Evolutionary conservation across 2,888 invertebrate species (phyloP).

Genomic region (Meandrusa payeni): DNA sequence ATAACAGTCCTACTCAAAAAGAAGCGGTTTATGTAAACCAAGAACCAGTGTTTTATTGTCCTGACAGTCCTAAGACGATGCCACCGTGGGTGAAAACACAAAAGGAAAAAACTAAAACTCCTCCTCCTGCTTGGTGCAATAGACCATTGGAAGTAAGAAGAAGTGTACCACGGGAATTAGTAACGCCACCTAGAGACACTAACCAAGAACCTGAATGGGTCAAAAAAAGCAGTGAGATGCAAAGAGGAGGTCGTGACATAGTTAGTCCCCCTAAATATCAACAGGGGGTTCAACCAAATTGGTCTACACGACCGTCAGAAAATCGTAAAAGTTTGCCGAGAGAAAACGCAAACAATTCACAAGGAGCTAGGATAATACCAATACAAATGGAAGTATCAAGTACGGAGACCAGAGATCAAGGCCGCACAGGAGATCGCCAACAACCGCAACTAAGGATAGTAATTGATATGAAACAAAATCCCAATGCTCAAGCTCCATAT

Average conservation of each 20-base stretch:
- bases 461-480: constrained; percentile 65
- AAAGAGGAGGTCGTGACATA: constrained; percentile 59
- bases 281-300: constrained; percentile 62
- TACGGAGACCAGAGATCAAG: constrained; percentile 54
- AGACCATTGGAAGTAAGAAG: constrained; percentile 62
- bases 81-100: constrained; percentile 73
- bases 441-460: constrained; percentile 70
- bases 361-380: constrained; percentile 81
- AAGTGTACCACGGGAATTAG: constrained; percentile 59
- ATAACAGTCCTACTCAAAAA: constrained; percentile 53
- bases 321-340: constrained; percentile 69
- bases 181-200: constrained; percentile 63
- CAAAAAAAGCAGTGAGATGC: constrained; percentile 66
- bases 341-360: constrained; percentile 48
- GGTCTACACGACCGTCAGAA: constrained; percentile 71
- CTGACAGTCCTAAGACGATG: constrained; percentile 69
- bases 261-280: constrained; percentile 69
- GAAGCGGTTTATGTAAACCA: constrained; percentile 71
- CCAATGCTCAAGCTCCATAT: constrained; percentile 48
- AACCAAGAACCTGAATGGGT: constrained; percentile 73
- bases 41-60: constrained; percentile 69
- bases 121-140: constrained; percentile 72
- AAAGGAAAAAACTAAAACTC: constrained; percentile 74
- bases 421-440: constrained; percentile 46
- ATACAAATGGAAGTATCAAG: constrained; percentile 83